Evolutionary conservation across 2,888 invertebrate species (phyloP).

Genomic region (Polyploca ridens): DNA sequence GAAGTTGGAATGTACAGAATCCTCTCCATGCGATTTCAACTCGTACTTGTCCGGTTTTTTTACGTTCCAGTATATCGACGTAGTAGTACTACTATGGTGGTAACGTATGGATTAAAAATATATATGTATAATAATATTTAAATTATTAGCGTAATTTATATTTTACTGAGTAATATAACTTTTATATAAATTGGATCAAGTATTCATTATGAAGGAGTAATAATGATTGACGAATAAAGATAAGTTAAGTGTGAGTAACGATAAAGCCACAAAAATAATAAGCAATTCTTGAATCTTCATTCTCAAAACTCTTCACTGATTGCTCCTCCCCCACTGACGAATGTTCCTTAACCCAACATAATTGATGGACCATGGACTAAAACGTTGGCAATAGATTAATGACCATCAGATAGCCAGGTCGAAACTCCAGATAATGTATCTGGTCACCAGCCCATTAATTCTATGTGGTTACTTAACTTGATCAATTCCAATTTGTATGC

Average conservation of each 20-base stretch:
- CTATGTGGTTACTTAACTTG: slow-evolving; percentile 76
- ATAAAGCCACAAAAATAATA: background rate
- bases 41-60: background rate
- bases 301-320: slow-evolving; percentile 22
- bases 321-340: slow-evolving; percentile 49
- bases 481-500: slow-evolving; percentile 52
- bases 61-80: background rate
- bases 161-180: too few species aligned
- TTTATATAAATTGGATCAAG: too few species aligned
- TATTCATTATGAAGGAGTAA: too few species aligned
- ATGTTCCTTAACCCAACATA: slow-evolving; percentile 65
- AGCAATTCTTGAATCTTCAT: slow-evolving; percentile 28
- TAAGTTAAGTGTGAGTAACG: too few species aligned
- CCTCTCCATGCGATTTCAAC: too few species aligned
- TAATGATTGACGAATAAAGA: too few species aligned
- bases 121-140: too few species aligned
- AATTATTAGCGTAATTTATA: too few species aligned
- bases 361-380: slow-evolving; percentile 71
- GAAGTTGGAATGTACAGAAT: too few species aligned
- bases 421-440: slow-evolving; percentile 78
- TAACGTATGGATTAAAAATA: too few species aligned
- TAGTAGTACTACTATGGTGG: too few species aligned
- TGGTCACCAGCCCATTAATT: slow-evolving; percentile 76
- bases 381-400: slow-evolving; percentile 79
- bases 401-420: slow-evolving; percentile 72